phyloP scores from a whole-genome alignment of 1,140 invertebrate species.

The Sarcophaga bullata region DNA sequence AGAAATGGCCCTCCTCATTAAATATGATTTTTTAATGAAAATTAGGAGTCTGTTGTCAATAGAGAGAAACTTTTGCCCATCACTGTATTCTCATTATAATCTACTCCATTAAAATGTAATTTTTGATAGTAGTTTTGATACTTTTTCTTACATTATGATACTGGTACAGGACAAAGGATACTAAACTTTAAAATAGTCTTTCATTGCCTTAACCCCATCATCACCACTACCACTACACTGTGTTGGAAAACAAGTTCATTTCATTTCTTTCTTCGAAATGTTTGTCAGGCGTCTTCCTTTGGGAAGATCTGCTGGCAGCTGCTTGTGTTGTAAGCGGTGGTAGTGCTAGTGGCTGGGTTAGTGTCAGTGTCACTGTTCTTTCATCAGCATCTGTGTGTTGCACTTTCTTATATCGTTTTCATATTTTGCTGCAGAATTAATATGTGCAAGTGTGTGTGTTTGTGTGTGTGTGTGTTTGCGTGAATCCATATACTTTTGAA shows the following conservation, averaged over 20 bases:
- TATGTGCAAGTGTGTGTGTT: too few relatives aligned
- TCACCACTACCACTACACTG: not conserved
- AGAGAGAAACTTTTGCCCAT: not conserved
- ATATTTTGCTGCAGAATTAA: conserved; percentile 16
- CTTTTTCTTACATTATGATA: not conserved
- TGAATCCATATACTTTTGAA: not conserved
- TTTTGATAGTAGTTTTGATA: not conserved
- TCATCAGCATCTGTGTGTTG: not conserved
- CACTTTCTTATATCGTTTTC: not conserved
- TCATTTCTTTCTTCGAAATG: not conserved
- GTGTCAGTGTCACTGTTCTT: not conserved
- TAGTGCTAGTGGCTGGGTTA: too few relatives aligned
- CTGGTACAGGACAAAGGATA: not conserved
- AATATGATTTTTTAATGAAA: too few relatives aligned
- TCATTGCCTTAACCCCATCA: not conserved
- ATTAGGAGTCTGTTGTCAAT: too few relatives aligned
- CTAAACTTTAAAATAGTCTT: conserved; percentile 3
- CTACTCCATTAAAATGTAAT: conserved; percentile 22
- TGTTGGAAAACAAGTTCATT: conserved; percentile 4
- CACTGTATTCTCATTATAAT: conserved; percentile 20
- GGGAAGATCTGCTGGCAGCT: not conserved
- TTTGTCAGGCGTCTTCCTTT: not conserved
- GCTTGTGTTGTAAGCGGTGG: not conserved
- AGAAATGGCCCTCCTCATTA: too few relatives aligned
- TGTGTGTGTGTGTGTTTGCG: too few relatives aligned